Percentiles rank a stretch among this genome's conserved stretches.
These are phyloP conservation scores for Phocoena sinus DNA, from an alignment of 2,113 vertebrate species.

Conservation along the genomic window DNA sequence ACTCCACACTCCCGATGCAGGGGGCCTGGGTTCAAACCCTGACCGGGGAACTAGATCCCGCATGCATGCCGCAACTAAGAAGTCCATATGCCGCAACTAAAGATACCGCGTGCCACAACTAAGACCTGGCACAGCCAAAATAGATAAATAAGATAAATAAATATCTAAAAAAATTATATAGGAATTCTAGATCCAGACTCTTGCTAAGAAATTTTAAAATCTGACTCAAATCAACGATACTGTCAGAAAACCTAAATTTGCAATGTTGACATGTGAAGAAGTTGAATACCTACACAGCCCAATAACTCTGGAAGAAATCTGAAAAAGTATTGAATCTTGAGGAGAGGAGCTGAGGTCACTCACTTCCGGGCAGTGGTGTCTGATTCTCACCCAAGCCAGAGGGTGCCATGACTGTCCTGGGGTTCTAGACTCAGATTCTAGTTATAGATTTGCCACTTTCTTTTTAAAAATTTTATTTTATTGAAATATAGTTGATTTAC, in stretches of 20 bases:
- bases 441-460: neutral
- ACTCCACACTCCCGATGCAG: too few species aligned
- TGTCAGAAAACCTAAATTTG: neutral
- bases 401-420: neutral
- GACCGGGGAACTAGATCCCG: too few species aligned
- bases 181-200: neutral
- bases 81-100: too few species aligned
- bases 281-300: neutral
- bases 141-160: too few species aligned
- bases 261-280: neutral
- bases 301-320: neutral
- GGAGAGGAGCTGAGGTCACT: neutral
- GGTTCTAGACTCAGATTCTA: neutral
- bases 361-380: neutral
- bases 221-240: neutral
- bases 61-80: too few species aligned
- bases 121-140: too few species aligned
- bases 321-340: neutral
- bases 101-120: too few species aligned
- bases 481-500: neutral
- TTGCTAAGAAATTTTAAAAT: neutral
- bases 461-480: neutral
- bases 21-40: too few species aligned
- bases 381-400: too few species aligned
- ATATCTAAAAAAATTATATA: too few species aligned